Evolutionary conservation across 2,113 vertebrate genomes (phyloP), one percentile per base, ranked within the genome.

Genomic region (Clupea harengus): DNA sequence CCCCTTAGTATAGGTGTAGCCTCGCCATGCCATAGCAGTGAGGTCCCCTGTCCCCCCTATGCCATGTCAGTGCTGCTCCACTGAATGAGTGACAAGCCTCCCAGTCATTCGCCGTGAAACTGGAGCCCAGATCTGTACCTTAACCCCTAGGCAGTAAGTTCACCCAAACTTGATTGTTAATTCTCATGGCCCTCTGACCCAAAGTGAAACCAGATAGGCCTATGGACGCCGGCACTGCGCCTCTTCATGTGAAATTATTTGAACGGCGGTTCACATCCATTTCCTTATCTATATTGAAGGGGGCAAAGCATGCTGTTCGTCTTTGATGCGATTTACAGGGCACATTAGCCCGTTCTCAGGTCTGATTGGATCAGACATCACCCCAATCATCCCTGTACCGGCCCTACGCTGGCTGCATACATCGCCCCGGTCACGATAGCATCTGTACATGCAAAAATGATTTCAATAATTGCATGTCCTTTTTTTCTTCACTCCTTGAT

Each of bases 181-280:
- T 92, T 94, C 91, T 92, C 94, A 94, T 87, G 81, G 90, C 94
- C 92, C 95, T 95, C 93, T 96, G 94, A 96, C 94, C 94, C 93
- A 67, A 89, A 83, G 85, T 89, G 95, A 94, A 95, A 95, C 91
- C 90, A 88, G 93, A 95, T 94, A 94, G 90, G 83, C 87, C 83
- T 81, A 54, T 84, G 86, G 88, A 89, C 85, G 90, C 85, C 88
- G 86, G 89, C 91, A 50, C 82, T 83, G 64, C 86, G 64, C 83
- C 86, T 81, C 84, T 84, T 86, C 85, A 89, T 87, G 84, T 83
- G 85, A 89, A 85, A 84, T 88, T 82, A 86, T 88, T 86, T 75
- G 54, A 72, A 75, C 32, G 60, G 39, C 83, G 86, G 83, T 83
- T 90, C 86, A 85, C 86, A 83, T 82, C 84, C 82, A 84, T 86